phyloP scores from a whole-genome alignment of 2,113 vertebrate species.

The Candoia aspera region DNA sequence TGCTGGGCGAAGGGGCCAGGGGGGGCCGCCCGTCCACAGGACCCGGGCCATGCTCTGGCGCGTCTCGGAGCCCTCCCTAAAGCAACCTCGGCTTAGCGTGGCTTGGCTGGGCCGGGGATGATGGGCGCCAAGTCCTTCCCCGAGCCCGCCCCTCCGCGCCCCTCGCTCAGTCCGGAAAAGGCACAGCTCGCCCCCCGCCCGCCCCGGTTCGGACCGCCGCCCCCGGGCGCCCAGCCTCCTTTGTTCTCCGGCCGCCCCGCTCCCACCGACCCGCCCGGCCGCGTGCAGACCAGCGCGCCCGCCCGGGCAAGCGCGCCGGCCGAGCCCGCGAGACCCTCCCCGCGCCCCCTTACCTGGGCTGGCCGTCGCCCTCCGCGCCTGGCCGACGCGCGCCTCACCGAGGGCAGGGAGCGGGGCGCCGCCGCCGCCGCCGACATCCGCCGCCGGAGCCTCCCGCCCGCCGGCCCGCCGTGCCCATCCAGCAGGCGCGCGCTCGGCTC shows the following conservation, averaged over 20 bases:
- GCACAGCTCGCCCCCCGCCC: not conserved
- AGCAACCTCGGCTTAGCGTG: accelerated
- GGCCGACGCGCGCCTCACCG: not conserved
- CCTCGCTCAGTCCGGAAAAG: not conserved
- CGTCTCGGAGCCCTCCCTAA: not conserved
- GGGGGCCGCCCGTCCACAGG: no score
- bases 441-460: not conserved
- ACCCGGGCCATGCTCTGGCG: not conserved
- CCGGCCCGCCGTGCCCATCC: not conserved
- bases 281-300: no score
- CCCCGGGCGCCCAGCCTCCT: not conserved
- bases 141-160: not conserved
- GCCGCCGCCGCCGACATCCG: not conserved
- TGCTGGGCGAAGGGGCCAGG: not conserved
- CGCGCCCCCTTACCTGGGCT: not conserved
- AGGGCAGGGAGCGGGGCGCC: not conserved
- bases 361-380: not conserved
- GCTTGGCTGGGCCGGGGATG: not conserved
- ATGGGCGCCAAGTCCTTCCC: not conserved
- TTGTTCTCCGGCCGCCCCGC: not conserved
- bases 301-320: no score
- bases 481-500: not conserved
- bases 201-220: not conserved
- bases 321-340: no score
- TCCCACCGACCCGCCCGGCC: not conserved